phyloP scores from a whole-genome alignment of 2,113 vertebrate species.

The Hydrolagus affinis region DNA sequence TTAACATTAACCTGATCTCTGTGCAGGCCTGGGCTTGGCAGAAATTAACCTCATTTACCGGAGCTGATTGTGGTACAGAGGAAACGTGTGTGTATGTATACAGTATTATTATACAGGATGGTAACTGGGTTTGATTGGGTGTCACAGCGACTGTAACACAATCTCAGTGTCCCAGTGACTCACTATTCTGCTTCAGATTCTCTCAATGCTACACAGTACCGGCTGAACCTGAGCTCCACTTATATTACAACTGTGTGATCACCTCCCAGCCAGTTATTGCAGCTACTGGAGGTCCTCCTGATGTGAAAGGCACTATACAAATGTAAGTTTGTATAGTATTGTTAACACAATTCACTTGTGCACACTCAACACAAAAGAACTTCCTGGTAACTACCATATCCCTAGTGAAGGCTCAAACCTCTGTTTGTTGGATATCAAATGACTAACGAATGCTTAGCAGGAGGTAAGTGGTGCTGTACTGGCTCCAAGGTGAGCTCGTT shows the following conservation, averaged over 20 bases:
- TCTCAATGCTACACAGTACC: too few species aligned
- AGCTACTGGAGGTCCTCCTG: too few species aligned
- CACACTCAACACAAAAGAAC: too few species aligned
- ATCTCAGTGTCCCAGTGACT: background rate
- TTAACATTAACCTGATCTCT: background rate
- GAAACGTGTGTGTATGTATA: background rate
- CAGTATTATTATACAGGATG: background rate
- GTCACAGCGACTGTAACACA: background rate
- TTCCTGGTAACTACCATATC: background rate
- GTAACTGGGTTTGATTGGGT: background rate
- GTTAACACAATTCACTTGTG: too few species aligned
- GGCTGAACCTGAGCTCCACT: too few species aligned
- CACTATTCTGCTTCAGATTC: background rate
- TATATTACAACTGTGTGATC: too few species aligned
- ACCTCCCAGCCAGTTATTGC: too few species aligned
- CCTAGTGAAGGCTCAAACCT: background rate
- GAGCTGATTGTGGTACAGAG: background rate
- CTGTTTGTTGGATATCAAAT: background rate
- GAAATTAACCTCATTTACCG: background rate
- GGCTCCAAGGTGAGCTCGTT: background rate
- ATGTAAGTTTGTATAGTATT: too few species aligned
- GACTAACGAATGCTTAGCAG: background rate
- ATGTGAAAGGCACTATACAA: too few species aligned
- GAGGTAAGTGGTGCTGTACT: background rate
- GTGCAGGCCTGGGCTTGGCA: background rate